Evolutionary conservation across 1,140 invertebrate genomes (phyloP), one percentile per base, ranked within the genome.

Genomic region (Littorina saxatilis): DNA sequence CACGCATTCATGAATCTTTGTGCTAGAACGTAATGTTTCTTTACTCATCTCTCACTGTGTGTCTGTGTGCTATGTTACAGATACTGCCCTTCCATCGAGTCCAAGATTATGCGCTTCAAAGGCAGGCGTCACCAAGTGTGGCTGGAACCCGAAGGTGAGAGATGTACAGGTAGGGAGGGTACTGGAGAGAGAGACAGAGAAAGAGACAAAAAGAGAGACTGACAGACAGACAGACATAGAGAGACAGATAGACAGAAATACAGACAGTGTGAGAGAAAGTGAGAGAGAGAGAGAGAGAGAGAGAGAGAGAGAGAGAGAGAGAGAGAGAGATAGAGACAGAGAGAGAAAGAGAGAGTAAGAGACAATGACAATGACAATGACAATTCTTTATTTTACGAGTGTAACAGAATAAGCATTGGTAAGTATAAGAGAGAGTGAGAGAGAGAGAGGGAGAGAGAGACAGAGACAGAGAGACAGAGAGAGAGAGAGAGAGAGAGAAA

Each of bases 71-170:
- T 27, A 78, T 82, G 79, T 85, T 87, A 17, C 86, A 93, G 92
- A 75, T 98, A 98, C 92, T 99, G 98, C 91, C 98, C 98, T 0
- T 98, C 97, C 3, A 96, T 99, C 84, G 98, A 99, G 92, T 96
- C 97, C 27, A 99, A 99, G 94, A 93, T 97, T 40, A 84, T 98
- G 9, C 94, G 94, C 80, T 99, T 98, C 91, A 91, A 94, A 23
- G 93, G 94, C 9, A 93, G 94, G 77, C 79, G 88, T 3, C 98
- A 99, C 93, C 95, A 96, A 86, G 93, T 94, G 81, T 99, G 97
- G 96, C 91, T 99, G 0, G 98, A 99, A 93, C 97, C 97, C 1
- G 98, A 99, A 94, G 97, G 97, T 73, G 83, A 80, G 78, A 20
- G 37, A n/a, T 4, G 15, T 23, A n/a, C 29, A 32, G 27, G 50